These are phyloP conservation scores for Pseudomugil tenellus DNA, from an alignment of 2,797 vertebrate species.

Conservation along the genomic window DNA sequence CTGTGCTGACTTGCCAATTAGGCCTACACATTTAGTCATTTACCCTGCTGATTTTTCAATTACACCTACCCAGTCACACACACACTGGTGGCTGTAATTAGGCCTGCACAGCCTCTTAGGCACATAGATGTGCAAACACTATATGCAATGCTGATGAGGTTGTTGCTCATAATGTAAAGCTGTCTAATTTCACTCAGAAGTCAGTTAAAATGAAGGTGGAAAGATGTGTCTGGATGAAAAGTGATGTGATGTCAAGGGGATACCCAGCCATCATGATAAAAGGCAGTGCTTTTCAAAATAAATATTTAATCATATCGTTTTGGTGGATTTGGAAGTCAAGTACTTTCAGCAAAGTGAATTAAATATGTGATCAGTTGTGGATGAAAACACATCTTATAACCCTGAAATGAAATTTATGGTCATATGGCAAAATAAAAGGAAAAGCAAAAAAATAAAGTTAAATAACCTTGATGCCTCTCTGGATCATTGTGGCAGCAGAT, in stretches of 20 bases:
- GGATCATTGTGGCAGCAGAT: background rate
- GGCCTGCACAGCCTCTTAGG: constrained; percentile 13
- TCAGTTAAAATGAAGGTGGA: constrained; percentile 7
- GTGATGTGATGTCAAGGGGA: background rate
- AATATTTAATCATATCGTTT: constrained; percentile 26
- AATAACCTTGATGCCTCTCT: too few relatives aligned
- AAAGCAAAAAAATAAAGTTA: too few relatives aligned
- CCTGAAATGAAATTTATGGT: constrained; percentile 16
- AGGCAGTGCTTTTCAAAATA: constrained; percentile 1
- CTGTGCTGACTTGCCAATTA: constrained; percentile 67
- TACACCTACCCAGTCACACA: constrained; percentile 50
- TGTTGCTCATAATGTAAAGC: constrained; percentile 17
- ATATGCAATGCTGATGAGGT: constrained; percentile 2
- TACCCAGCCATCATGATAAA: background rate
- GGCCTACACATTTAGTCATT: constrained; percentile 40
- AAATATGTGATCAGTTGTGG: constrained; percentile 24
- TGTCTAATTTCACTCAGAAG: constrained; percentile 12
- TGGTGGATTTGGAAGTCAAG: too few relatives aligned
- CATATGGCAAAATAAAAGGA: background rate
- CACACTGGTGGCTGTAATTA: constrained; percentile 45
- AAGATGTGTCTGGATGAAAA: background rate
- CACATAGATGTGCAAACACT: constrained; percentile 37
- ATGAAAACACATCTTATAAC: constrained; percentile 5
- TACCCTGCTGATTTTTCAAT: constrained; percentile 64
- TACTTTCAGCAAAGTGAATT: too few relatives aligned